These are phyloP conservation scores for Pediacus dermestoides DNA, from an alignment of 2,888 invertebrate species.

Conservation along the genomic window DNA sequence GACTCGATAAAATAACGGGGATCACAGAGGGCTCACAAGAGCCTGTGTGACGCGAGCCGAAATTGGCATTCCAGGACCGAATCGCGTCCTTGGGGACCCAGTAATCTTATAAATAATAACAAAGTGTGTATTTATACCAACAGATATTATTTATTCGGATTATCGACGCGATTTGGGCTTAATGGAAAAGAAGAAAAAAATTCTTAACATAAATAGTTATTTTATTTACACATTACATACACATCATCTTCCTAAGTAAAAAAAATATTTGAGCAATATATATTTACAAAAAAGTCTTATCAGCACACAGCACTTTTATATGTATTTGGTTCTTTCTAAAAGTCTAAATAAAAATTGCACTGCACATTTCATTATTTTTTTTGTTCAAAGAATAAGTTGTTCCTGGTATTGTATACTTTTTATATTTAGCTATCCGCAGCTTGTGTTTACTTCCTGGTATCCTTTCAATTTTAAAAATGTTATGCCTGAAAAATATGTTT, in stretches of 20 bases:
- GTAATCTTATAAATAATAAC: no score
- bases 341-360: constrained; percentile 40
- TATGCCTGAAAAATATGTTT: constrained; percentile 51
- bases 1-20: no score
- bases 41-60: no score
- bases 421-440: constrained; percentile 56
- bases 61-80: no score
- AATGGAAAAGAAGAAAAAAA: not conserved
- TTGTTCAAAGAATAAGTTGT: constrained; percentile 70
- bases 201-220: constrained; percentile 1
- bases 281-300: constrained; percentile 9
- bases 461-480: constrained; percentile 62
- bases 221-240: no score
- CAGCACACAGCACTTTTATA: constrained; percentile 16
- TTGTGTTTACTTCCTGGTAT: constrained; percentile 62
- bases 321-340: constrained; percentile 1
- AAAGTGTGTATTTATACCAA: no score
- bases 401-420: constrained; percentile 58
- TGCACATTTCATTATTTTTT: constrained; percentile 78
- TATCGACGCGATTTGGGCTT: no score
- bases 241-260: not conserved
- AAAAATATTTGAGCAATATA: not conserved
- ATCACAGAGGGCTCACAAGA: no score
- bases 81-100: no score
- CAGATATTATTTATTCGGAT: no score